Conservation (phyloP, 1,140 invertebrate species). For the Laupala kohalensis region DNA sequence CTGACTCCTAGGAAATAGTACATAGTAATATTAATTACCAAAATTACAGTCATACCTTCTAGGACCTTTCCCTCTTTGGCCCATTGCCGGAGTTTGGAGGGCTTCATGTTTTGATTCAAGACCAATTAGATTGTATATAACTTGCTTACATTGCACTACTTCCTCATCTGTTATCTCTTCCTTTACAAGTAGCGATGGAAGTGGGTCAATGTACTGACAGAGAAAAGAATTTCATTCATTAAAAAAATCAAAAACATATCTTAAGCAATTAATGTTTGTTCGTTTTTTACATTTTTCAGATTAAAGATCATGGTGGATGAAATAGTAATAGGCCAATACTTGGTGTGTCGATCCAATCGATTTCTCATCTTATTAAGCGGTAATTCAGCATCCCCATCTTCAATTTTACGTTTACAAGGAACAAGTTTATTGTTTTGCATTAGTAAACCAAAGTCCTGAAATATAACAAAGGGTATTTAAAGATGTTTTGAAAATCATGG, state of each 20-base stretch:
- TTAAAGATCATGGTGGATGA: constrained; percentile 84
- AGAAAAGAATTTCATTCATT: constrained; percentile 14
- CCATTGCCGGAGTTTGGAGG: constrained; percentile 48
- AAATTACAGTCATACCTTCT: constrained; percentile 21
- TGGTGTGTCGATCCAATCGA: constrained; percentile 60
- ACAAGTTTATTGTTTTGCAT: constrained; percentile 74
- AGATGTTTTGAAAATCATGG: background rate
- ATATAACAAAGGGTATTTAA: constrained; percentile 14
- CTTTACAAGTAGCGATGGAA: constrained; percentile 66
- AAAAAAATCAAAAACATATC: too few relatives aligned
- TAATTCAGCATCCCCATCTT: constrained; percentile 27
- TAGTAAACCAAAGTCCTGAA: constrained; percentile 75
- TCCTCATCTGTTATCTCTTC: constrained; percentile 74
- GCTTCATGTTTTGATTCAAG: constrained; percentile 75
- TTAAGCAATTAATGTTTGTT: too few relatives aligned
- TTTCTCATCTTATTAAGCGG: constrained; percentile 46
- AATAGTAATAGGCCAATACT: constrained; percentile 87
- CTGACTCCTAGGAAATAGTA: too few relatives aligned
- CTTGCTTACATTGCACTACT: constrained; percentile 74
- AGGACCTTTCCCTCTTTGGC: constrained; percentile 35
- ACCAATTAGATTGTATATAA: constrained; percentile 67
- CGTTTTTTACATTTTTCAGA: constrained; percentile 52
- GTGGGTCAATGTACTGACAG: constrained; percentile 63
- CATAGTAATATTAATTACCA: background rate
- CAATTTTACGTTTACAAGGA: constrained; percentile 39